These are phyloP conservation scores for Drosophila borealis DNA, from an alignment of 2,888 invertebrate genomes.

Conservation along the genomic window DNA sequence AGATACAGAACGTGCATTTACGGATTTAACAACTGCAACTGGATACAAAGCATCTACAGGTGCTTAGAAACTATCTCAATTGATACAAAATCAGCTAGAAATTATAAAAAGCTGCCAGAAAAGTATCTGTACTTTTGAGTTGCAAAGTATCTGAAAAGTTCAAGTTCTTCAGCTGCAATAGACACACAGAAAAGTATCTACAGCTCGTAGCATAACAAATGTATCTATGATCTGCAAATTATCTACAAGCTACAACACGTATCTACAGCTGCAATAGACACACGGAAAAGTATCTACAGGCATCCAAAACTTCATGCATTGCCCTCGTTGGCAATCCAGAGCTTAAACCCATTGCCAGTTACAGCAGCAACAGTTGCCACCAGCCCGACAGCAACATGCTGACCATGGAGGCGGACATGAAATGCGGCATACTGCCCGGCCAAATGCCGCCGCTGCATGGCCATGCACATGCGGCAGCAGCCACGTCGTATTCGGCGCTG, in stretches of 20 bases:
- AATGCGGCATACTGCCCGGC: slow-evolving; percentile 94
- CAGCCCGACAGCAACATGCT: slow-evolving; percentile 88
- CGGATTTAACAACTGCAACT: slow-evolving; percentile 13
- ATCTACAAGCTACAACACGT: background rate
- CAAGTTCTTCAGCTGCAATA: background rate
- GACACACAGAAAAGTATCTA: background rate
- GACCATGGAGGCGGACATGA: slow-evolving; percentile 96
- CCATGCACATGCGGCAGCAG: slow-evolving; percentile 85
- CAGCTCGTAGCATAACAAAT: slow-evolving; percentile 2
- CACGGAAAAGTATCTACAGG: background rate
- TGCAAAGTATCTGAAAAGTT: slow-evolving; percentile 12
- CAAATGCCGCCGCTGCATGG: slow-evolving; percentile 94
- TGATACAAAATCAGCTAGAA: background rate
- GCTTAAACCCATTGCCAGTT: slow-evolving; percentile 12
- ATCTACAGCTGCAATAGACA: background rate
- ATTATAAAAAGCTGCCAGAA: background rate
- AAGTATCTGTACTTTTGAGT: slow-evolving; percentile 25
- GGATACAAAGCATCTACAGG: slow-evolving; percentile 36
- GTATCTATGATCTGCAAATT: slow-evolving; percentile 5
- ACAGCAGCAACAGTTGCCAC: slow-evolving; percentile 11
- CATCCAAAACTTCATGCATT: slow-evolving; percentile 11
- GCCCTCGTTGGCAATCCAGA: background rate
- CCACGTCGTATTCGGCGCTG: slow-evolving; percentile 89
- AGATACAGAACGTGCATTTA: slow-evolving; percentile 25
- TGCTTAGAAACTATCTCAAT: slow-evolving; percentile 20